Percentiles rank a stretch among this genome's conserved stretches.
Evolutionary conservation across 2,888 invertebrate species (phyloP).

Genomic region (Ecliptopera silaceata): DNA sequence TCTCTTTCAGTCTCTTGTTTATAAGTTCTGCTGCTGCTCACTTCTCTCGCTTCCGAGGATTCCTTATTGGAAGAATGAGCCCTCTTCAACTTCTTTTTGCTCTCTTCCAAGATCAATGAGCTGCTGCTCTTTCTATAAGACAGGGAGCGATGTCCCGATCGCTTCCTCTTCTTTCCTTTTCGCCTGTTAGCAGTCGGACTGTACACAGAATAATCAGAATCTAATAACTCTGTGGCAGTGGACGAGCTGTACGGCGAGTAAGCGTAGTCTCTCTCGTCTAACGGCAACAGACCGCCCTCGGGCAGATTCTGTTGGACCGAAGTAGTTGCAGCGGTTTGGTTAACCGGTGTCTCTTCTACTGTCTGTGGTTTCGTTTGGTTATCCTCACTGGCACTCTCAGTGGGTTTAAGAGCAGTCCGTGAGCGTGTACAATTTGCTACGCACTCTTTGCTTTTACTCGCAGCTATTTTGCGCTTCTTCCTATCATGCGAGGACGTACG

Average conservation of each 20-base stretch:
- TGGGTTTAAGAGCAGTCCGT: constrained; percentile 74
- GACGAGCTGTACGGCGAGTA: constrained; percentile 80
- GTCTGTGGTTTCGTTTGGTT: constrained; percentile 54
- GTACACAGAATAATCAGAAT: constrained; percentile 79
- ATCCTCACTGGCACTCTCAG: constrained; percentile 73
- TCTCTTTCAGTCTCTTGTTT: constrained; percentile 62
- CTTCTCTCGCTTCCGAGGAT: constrained; percentile 52
- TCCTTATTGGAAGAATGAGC: constrained; percentile 76
- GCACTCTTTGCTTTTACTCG: constrained; percentile 64
- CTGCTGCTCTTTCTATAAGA: constrained; percentile 68
- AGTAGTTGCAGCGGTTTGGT: constrained; percentile 53
- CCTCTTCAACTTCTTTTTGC: constrained; percentile 76
- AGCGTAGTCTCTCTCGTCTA: constrained; percentile 79
- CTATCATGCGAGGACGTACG: constrained; percentile 74
- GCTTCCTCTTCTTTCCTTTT: constrained; percentile 77
- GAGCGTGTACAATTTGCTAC: constrained; percentile 77
- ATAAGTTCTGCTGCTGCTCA: constrained; percentile 50
- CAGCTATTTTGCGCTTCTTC: constrained; percentile 66
- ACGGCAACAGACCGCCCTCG: constrained; percentile 74
- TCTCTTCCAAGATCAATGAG: constrained; percentile 64
- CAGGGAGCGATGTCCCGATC: constrained; percentile 68
- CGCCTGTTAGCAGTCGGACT: constrained; percentile 70
- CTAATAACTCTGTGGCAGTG: constrained; percentile 74
- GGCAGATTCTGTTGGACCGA: constrained; percentile 54
- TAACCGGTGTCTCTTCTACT: constrained; percentile 48